Base-by-base conservation (phyloP, 2,113 vertebrate genomes). In the Brachyistius frenatus region DNA sequence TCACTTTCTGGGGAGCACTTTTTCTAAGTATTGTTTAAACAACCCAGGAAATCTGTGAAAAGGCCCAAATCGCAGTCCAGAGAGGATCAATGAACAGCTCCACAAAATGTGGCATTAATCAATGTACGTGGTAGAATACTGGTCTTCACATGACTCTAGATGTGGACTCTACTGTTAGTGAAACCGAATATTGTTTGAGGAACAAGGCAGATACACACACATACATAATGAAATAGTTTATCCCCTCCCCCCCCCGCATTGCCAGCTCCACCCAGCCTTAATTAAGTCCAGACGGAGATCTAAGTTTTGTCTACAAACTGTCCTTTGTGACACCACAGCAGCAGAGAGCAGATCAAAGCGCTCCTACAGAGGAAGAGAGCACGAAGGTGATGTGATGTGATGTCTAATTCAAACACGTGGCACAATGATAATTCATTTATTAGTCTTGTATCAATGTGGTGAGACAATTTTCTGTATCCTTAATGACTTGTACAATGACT, bases 351-450 rank as follows among this genome's bases (percentile, higher is more conserved):
- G 44, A 31, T 23, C 1, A 50, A 66, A 62, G 23, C 5, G 30
- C 30, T n/a, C 39, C n/a, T 33, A 47, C 11, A 14, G 52, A 0
- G 62, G 7, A 37, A 66, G 36, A 63, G 37, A 5, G 52, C 53
- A 56, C 37, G 1, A 8, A 33, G 9, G 32, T 23, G 30, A 76
- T 52, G 33, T 39, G 10, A 78, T 30, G 65, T 15, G 65, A 73
- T 73, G n/a, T 37, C 63, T 14, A 71, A 58, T 14, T 57, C 54
- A 78, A 71, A 74, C 39, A 65, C 50, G 50, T 3, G 3, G 36
- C 37, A 76, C 69, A 84, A 65, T 31, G 33, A 85, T 58, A 49
- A 36, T 74, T 71, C 56, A 73, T 84, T 70, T 72, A 75, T 78
- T 77, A 44, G 47, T 54, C 76, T 50, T 72, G 47, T 72, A 56